phyloP scores from a whole-genome alignment of 2,113 vertebrate species.

The Abramis brama region DNA sequence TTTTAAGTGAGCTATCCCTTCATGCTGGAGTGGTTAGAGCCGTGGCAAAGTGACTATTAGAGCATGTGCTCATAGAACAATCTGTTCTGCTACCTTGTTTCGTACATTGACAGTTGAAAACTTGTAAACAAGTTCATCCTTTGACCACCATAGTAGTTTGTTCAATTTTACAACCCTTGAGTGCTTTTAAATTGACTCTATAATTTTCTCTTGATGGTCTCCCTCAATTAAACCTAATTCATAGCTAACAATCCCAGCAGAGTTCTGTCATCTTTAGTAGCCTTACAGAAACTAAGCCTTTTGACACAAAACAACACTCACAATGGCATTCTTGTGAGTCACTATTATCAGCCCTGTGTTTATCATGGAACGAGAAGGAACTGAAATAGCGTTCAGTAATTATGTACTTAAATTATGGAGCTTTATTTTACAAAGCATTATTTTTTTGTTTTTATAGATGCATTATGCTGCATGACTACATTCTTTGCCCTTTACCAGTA shows the following conservation, averaged over 20 bases:
- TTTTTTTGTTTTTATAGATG: neutral
- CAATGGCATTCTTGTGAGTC: constrained; percentile 1
- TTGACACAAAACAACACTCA: neutral
- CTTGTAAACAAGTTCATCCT: constrained; percentile 1
- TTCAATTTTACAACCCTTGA: neutral
- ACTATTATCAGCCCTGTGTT: constrained; percentile 9
- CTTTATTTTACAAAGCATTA: constrained; percentile 7
- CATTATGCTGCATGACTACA: constrained; percentile 27
- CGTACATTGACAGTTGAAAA: neutral
- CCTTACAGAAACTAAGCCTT: neutral
- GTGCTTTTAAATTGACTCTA: neutral
- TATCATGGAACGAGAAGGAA: constrained; percentile 6
- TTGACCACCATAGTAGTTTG: neutral
- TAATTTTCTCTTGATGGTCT: neutral
- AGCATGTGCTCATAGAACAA: neutral
- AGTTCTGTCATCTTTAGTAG: neutral
- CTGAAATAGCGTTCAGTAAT: constrained; percentile 1
- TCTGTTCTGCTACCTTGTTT: neutral
- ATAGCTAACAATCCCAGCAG: neutral
- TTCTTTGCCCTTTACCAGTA: constrained; percentile 7
- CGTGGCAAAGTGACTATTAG: neutral
- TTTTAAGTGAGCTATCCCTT: neutral
- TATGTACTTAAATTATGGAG: constrained; percentile 20
- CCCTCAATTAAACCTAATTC: neutral
- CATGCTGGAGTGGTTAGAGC: neutral